A percentile compares a stretch with the other conserved stretches of the same genome.
These are phyloP conservation scores for Takifugu ocellatus DNA, from an alignment of 2,797 vertebrate genomes.

Conservation along the genomic window DNA sequence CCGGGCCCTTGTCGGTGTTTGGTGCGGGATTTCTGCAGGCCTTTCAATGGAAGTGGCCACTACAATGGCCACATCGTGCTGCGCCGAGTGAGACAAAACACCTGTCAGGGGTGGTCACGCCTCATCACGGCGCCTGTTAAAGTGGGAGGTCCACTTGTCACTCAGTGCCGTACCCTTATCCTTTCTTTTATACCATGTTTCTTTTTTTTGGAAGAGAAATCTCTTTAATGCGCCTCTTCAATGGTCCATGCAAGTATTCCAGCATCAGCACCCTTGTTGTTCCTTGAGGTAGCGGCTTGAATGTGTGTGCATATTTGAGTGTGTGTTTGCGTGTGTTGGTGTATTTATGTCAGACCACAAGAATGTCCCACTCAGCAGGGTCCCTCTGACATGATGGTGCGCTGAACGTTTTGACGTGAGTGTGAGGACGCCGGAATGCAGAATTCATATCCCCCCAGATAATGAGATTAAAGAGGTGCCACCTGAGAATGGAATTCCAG, in stretches of 20 bases:
- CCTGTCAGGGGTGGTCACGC: slow-evolving; percentile 65
- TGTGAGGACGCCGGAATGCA: slow-evolving; percentile 62
- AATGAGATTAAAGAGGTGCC: slow-evolving; percentile 73
- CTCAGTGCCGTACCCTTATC: slow-evolving; percentile 38
- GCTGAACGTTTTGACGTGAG: slow-evolving; percentile 9
- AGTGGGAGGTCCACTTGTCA: slow-evolving; percentile 67
- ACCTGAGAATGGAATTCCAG: slow-evolving; percentile 68
- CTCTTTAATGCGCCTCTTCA: slow-evolving; percentile 33
- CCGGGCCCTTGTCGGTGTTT: slow-evolving; percentile 24
- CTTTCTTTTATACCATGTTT: slow-evolving; percentile 21
- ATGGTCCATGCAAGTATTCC: slow-evolving; percentile 18
- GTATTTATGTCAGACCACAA: background rate
- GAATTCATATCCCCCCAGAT: slow-evolving; percentile 73
- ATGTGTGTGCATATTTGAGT: background rate
- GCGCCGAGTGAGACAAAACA: slow-evolving; percentile 67
- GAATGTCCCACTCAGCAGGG: slow-evolving; percentile 26
- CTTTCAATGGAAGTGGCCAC: slow-evolving; percentile 45
- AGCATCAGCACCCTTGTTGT: background rate
- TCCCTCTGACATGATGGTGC: slow-evolving; percentile 29
- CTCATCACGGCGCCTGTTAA: slow-evolving; percentile 50
- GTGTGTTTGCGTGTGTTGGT: background rate
- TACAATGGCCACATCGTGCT: slow-evolving; percentile 53
- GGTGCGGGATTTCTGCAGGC: slow-evolving; percentile 46
- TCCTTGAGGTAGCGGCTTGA: background rate
- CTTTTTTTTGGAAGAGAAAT: slow-evolving; percentile 21